Evolutionary conservation across 2,888 invertebrate species (phyloP).

Genomic region (Spilarctia lutea): DNA sequence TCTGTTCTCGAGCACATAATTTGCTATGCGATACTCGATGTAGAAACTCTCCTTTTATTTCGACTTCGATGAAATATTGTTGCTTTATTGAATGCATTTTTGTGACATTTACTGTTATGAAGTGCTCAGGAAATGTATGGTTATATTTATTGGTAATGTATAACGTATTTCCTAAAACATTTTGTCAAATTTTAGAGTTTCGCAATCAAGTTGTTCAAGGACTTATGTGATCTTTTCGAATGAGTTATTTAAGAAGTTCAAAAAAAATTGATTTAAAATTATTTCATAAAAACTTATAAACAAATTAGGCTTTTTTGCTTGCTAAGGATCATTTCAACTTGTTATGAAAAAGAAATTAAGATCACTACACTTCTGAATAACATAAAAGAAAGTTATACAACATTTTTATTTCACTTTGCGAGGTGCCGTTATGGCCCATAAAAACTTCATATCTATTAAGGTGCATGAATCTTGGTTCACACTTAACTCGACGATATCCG

Average conservation of each 20-base stretch:
- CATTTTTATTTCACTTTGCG: constrained; percentile 71
- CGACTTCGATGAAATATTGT: constrained; percentile 57
- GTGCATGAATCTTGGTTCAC: constrained; percentile 66
- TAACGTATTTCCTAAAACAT: no score
- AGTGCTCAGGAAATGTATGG: not conserved
- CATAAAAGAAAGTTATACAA: constrained; percentile 64
- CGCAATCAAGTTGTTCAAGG: not conserved
- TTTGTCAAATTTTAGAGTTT: no score
- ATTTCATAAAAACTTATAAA: not conserved
- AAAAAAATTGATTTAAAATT: not conserved
- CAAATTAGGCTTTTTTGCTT: not conserved
- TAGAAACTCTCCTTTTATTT: constrained; percentile 62
- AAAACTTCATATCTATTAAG: constrained; percentile 76
- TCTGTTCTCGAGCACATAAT: constrained; percentile 77
- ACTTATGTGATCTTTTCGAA: not conserved
- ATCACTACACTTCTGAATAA: constrained; percentile 50
- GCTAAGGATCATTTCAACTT: not conserved
- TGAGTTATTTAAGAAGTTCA: not conserved
- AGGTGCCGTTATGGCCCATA: constrained; percentile 73
- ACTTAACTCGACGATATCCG: constrained; percentile 54
- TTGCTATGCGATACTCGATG: constrained; percentile 74
- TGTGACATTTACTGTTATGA: constrained; percentile 28
- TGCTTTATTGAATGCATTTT: constrained; percentile 30
- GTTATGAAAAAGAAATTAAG: not conserved
- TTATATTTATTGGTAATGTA: not conserved